phyloP scores from a whole-genome alignment of 2,888 invertebrate species.

The Parelbella ahira region DNA sequence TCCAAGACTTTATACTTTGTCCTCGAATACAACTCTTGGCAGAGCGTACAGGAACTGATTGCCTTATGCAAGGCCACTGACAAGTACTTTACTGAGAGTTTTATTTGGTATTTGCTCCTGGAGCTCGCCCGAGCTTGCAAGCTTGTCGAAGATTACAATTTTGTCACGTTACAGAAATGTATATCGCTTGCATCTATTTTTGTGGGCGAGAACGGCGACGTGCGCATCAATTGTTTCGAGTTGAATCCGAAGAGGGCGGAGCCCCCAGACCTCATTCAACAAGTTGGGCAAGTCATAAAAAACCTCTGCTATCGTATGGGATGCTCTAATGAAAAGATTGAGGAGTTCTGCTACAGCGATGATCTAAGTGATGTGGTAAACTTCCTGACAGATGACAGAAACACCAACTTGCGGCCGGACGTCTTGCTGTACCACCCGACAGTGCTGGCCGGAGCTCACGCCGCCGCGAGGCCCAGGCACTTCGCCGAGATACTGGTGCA shows the following conservation, averaged over 20 bases:
- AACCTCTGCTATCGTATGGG: slow-evolving; percentile 43
- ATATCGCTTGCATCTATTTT: slow-evolving; percentile 52
- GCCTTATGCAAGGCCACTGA: slow-evolving; percentile 51
- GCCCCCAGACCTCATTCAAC: slow-evolving; percentile 44
- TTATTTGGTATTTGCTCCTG: slow-evolving; percentile 65
- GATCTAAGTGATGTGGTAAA: slow-evolving; percentile 59
- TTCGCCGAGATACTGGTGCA: slow-evolving; percentile 51
- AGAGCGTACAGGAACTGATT: slow-evolving; percentile 56
- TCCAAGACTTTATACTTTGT: slow-evolving; percentile 73
- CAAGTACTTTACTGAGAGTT: slow-evolving; percentile 57
- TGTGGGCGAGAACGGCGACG: slow-evolving; percentile 53
- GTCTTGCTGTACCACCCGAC: slow-evolving; percentile 72
- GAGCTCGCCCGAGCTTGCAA: slow-evolving; percentile 59
- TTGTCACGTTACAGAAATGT: slow-evolving; percentile 53
- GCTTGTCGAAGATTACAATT: slow-evolving; percentile 45
- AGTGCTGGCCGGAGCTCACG: slow-evolving; percentile 64
- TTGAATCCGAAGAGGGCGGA: slow-evolving; percentile 36
- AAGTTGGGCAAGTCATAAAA: slow-evolving; percentile 54
- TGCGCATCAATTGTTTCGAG: slow-evolving; percentile 66
- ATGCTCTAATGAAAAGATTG: slow-evolving; percentile 38
- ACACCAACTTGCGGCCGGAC: slow-evolving; percentile 53
- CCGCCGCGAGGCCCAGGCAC: slow-evolving; percentile 38
- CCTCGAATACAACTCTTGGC: slow-evolving; percentile 66
- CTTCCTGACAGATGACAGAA: slow-evolving; percentile 57
- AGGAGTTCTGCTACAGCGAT: slow-evolving; percentile 56